Base-by-base conservation (phyloP, 2,888 invertebrate genomes). In the Oscheius onirici region DNA sequence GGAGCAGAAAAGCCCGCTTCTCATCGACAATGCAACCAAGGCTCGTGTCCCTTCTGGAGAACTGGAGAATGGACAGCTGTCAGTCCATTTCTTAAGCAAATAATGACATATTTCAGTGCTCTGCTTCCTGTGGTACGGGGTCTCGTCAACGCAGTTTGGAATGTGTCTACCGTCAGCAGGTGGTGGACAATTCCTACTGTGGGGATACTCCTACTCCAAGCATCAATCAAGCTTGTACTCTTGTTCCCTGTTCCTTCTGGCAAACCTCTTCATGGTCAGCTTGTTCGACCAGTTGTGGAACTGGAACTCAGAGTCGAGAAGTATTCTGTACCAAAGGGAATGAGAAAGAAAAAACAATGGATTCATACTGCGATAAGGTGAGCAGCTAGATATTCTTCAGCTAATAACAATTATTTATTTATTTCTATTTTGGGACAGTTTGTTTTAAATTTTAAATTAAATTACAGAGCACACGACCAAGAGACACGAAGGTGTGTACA, bases 281-380 rank as follows among this genome's bases (percentile, higher is more conserved):
- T 8, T 87, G 87, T 68, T 87, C 86, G 3, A 90, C 90, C 3
- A 89, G 90, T 10, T 93, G 92, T 87, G 92, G 92, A 1, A 89
- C 89, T 52, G 92, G 92, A 2, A 88, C 90, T 73, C 89, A 91
- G 74, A 90, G 89, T 24, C 89, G 93, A 71, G 88, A 89, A 24
- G 91, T 92, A 11, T 88, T 89, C 10, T 93, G 93, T 84, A 71
- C 75, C n/a, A 66, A 74, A 34, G 80, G 81, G 34, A 52, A 77
- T 24, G 73, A 75, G 10, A 58, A 57, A 20, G 75, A 52, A 6
- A 57, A 51, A 10, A 70, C 80, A 20, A 74, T 79, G 52, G 77
- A 77, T 20, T 66, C 55, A 10, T 69, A 72, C 22, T 83, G 83
- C 55, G 74, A 76, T 58, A 71, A 75, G 72, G 81, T 79, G 34